Base-by-base conservation (phyloP, 2,113 vertebrate species). In the Nothoprocta perdicaria region DNA sequence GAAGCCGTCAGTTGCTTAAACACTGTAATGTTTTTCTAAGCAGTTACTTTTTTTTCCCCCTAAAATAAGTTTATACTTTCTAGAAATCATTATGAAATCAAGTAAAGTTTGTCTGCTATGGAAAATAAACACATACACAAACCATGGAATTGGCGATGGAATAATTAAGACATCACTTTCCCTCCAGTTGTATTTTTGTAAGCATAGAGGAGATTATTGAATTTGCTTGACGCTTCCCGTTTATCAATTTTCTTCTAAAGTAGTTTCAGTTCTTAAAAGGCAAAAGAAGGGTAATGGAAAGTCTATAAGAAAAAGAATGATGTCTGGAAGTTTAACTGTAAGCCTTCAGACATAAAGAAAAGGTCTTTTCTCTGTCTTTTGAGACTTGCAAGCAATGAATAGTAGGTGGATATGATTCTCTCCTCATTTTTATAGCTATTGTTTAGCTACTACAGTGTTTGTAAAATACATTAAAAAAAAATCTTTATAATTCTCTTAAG, bases 1-100 rank as follows among this genome's bases (percentile, higher is more conserved):
- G 98, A 98, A 98, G 94, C 89, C 88, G 95, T 97, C 96, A 97
- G 95, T 97, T 96, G 97, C 96, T 97, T 97, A 96, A 98, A 96
- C 66, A 97, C 93, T 91, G 91, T 96, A 88, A 92, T 60, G 43
- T 84, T 91, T 84, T 84, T 84, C 81, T 50, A 82, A 92, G 80
- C 79, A 82, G 78, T 95, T 93, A 88, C 69, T 88, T 45, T 65
- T 89, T 48, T 95, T 83, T 5, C 10, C 33, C 40, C 22, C 45
- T 6, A 43, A 67, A 93, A 94, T 97, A 55, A 53, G 76, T 94
- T 92, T 93, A 75, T 92, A 90, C 95, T 95, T 95, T 86, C 73
- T 94, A 57, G 57, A 94, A 90, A 93, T 94, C 89, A 75, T 96
- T 89, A 88, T 66, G 72, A 89, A 93, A 95, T 78, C 75, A 87